phyloP scores from a whole-genome alignment of 2,888 invertebrate species.

The Nomada hirtipes region DNA sequence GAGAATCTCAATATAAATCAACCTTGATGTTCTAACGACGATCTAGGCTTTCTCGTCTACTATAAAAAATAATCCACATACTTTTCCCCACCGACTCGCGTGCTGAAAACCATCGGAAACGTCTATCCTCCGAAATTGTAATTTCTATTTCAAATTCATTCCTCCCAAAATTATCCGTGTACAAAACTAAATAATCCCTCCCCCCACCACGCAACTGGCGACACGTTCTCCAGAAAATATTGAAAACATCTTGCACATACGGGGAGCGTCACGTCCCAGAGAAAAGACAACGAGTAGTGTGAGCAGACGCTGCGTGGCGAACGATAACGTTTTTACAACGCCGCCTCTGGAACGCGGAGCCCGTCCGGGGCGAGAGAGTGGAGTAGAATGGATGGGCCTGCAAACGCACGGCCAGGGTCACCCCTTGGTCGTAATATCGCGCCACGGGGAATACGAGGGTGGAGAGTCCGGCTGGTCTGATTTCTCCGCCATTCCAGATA shows the following conservation, averaged over 20 bases:
- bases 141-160: background rate
- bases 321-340: conserved; percentile 74
- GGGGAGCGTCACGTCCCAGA: conserved; percentile 33
- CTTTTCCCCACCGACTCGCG: no score
- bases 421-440: conserved; percentile 67
- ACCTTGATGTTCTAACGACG: no score
- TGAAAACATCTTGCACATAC: background rate
- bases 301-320: conserved; percentile 60
- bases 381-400: conserved; percentile 70
- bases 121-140: no score
- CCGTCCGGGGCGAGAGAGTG: conserved; percentile 48
- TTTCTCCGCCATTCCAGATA: conserved; percentile 61
- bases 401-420: conserved; percentile 64
- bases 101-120: no score
- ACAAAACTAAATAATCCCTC: no score
- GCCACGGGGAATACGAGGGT: conserved; percentile 57
- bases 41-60: no score
- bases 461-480: conserved; percentile 50
- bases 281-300: conserved; percentile 44
- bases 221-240: background rate
- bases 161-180: no score
- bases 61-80: no score
- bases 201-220: no score
- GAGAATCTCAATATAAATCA: no score
- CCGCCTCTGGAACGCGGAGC: conserved; percentile 54